phyloP scores from a whole-genome alignment of 2,113 vertebrate genomes.

The Chascanopsetta lugubris region DNA sequence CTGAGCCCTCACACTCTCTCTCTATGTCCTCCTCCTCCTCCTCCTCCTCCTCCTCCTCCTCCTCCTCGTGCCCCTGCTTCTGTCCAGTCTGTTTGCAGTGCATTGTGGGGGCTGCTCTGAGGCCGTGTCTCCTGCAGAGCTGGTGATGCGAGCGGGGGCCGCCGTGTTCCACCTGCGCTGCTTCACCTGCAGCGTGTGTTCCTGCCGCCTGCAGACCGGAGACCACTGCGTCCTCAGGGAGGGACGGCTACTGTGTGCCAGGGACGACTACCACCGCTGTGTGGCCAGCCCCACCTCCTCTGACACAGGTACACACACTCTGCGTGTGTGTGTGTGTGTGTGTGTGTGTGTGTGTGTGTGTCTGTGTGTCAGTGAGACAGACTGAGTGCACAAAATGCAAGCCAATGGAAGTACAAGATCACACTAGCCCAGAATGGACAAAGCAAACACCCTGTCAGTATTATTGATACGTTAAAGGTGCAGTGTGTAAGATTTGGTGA shows the following conservation, averaged over 20 bases:
- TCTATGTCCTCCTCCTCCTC: conserved; percentile 4
- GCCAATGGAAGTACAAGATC: no score
- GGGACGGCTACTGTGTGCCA: conserved; percentile 92
- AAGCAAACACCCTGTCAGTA: no score
- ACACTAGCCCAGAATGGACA: no score
- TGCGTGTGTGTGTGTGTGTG: not conserved
- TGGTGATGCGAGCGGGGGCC: conserved; percentile 92
- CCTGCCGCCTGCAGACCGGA: conserved; percentile 91
- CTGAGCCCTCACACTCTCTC: conserved; percentile 29
- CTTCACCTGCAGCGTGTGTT: conserved; percentile 95
- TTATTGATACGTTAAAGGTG: no score
- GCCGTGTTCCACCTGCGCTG: conserved; percentile 94
- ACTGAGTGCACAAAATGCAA: not conserved
- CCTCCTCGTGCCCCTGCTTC: conserved; percentile 61
- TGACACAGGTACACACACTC: conserved; percentile 85
- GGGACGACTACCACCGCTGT: conserved; percentile 90
- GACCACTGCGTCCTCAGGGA: conserved; percentile 94
- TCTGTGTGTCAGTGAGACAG: not conserved
- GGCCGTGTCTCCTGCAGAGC: conserved; percentile 88
- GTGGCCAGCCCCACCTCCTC: conserved; percentile 88
- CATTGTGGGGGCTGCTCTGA: conserved; percentile 89
- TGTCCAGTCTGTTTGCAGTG: conserved; percentile 88
- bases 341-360: not conserved
- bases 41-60: not conserved
- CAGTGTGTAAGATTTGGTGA: no score